Base-by-base conservation (phyloP, 2,797 vertebrate species). In the Myotis findleyi region DNA sequence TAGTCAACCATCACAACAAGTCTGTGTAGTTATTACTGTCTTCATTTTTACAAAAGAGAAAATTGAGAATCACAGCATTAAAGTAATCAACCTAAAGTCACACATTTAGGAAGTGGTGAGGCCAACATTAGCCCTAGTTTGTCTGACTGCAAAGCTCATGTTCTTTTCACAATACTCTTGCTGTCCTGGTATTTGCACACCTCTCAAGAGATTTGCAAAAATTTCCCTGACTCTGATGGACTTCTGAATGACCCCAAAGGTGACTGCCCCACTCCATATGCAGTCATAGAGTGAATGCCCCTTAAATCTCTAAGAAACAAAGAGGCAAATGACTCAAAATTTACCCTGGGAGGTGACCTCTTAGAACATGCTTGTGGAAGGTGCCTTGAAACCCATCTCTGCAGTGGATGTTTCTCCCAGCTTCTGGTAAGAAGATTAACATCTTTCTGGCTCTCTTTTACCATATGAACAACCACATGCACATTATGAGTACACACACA, bases 271-370 rank as follows among this genome's bases (percentile, higher is more conserved):
- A 0, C 33, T 73, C 36, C 16, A 62, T 23, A 69, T 76, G 3
- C 9, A 81, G 33, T 81, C 59, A 80, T 11, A 79, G 64, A 84
- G 49, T 62, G 10, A 38, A 14, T 21, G 13, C 23, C 66, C 36
- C 64, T 82, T 79, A 79, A 83, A 55, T 95, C 57, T 83, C 18
- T 91, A 88, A 96, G 71, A 94, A 94, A 86, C 38, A 71, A 89
- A 89, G 51, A 38, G 68, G 18, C 5, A 81, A 53, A 90, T 84
- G 5, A 10, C 71, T 95, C 76, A 71, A 79, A 47, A 38, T 84
- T 80, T 89, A 57, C 75, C 47, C 33, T 36, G 9, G 64, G 13
- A 93, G 44, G 53, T 53, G 41, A 75, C 8, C 81, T 80, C 83
- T 79, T 36, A 64, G 38, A 77, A 87, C 21, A 51, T 68, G 33